Conservation (phyloP, 2,113 vertebrate genomes). For the Poicephalus meyeri region DNA sequence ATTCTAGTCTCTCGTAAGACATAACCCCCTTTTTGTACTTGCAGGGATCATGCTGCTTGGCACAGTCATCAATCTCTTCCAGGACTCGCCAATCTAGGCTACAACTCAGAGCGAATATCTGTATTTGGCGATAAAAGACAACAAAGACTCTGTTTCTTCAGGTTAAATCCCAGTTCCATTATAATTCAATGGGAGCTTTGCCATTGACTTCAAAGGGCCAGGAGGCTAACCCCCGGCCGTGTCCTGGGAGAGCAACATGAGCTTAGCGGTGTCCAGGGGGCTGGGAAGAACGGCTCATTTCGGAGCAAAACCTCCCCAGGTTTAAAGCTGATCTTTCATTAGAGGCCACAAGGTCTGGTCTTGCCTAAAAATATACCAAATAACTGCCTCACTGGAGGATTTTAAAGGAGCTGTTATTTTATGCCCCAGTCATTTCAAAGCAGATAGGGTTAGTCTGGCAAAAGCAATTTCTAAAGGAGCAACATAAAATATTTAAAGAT, state of each 20-base stretch:
- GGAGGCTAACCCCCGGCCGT: neutral
- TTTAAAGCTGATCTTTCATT: constrained; percentile 22
- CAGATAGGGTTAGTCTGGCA: constrained; percentile 56
- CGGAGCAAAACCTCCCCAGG: constrained; percentile 1
- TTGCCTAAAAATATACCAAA: constrained; percentile 54
- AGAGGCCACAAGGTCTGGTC: neutral
- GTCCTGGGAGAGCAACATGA: constrained; percentile 7
- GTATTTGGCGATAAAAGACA: constrained; percentile 14
- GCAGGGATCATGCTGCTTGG: neutral
- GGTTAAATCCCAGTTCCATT: neutral
- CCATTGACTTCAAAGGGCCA: constrained; percentile 39
- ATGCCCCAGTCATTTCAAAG: constrained; percentile 45
- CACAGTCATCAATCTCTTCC: neutral
- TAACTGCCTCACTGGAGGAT: constrained; percentile 33
- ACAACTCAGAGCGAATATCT: neutral
- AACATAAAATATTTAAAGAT: constrained; percentile 71
- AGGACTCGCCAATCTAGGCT: neutral
- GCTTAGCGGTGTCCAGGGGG: neutral
- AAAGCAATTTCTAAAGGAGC: constrained; percentile 55
- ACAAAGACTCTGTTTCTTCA: constrained; percentile 10
- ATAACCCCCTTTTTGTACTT: neutral
- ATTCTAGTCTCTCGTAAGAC: neutral
- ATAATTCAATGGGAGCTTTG: constrained; percentile 15
- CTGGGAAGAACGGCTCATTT: constrained; percentile 17
- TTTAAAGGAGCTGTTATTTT: constrained; percentile 54